Percentiles rank a stretch among this genome's conserved stretches.
These are phyloP conservation scores for Drosophila saltans DNA, from an alignment of 1,140 invertebrate species.

Conservation along the genomic window DNA sequence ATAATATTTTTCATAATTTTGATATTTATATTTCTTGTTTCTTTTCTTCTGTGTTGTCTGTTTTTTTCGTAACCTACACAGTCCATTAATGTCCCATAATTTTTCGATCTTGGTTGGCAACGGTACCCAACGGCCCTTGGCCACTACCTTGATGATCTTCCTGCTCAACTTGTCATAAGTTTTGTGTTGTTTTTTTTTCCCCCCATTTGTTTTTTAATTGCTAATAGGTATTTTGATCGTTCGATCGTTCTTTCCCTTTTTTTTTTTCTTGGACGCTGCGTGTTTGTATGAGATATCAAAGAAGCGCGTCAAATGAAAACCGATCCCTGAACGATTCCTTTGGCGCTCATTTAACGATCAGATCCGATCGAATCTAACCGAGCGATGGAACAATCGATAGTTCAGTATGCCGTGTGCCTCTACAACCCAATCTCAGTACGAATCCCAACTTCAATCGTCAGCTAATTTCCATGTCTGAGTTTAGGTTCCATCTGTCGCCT, in stretches of 20 bases:
- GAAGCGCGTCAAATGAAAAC: slow-evolving; percentile 77
- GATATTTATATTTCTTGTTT: slow-evolving; percentile 34
- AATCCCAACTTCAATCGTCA: slow-evolving; percentile 45
- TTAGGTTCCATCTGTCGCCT: slow-evolving; percentile 44
- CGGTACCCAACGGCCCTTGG: slow-evolving; percentile 31
- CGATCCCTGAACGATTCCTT: slow-evolving; percentile 54
- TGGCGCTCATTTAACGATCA: slow-evolving; percentile 73
- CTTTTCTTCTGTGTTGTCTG: slow-evolving; percentile 20
- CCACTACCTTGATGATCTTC: slow-evolving; percentile 13
- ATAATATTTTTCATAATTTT: slow-evolving; percentile 81
- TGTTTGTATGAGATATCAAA: slow-evolving; percentile 47
- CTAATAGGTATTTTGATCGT: slow-evolving; percentile 78
- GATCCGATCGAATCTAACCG: slow-evolving; percentile 59
- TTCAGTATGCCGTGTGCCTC: slow-evolving; percentile 1
- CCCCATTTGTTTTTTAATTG: slow-evolving; percentile 60
- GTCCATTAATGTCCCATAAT: slow-evolving; percentile 81
- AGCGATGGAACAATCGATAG: slow-evolving; percentile 50
- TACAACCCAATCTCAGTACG: slow-evolving; percentile 9
- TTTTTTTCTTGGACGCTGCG: neutral
- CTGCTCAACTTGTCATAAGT: slow-evolving; percentile 69
- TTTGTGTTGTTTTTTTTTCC: slow-evolving; percentile 19
- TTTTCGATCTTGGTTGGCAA: slow-evolving; percentile 47
- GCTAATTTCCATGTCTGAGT: slow-evolving; percentile 74
- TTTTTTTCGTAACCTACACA: slow-evolving; percentile 50
- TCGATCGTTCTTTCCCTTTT: slow-evolving; percentile 8